Conservation (phyloP, 2,113 vertebrate species). For the Xyliphius kryptos region DNA sequence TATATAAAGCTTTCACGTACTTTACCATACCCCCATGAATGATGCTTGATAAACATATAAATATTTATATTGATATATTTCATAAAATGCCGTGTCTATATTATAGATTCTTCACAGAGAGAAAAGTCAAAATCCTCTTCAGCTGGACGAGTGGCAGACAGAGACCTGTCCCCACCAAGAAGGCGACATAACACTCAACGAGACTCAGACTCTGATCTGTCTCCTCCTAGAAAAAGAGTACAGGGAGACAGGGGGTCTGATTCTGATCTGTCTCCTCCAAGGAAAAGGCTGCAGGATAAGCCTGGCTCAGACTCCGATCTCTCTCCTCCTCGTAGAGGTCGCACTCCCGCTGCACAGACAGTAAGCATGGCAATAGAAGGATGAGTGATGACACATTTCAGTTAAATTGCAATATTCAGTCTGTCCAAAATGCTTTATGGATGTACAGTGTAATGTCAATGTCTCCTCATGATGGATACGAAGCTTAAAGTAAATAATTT, state of each 20-base stretch:
- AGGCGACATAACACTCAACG: conserved; percentile 25
- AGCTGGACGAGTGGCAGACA: conserved; percentile 53
- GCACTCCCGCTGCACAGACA: conserved; percentile 6
- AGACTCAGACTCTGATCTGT: conserved; percentile 60
- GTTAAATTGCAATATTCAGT: no score
- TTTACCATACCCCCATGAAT: no score
- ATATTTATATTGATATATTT: no score
- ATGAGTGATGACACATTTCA: no score
- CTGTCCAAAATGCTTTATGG: no score
- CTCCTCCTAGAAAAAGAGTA: conserved; percentile 52
- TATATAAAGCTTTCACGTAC: conserved; percentile 31
- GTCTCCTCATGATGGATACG: no score
- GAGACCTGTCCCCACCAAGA: conserved; percentile 54
- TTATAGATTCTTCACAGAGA: conserved; percentile 57
- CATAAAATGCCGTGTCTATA: not conserved
- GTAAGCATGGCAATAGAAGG: conserved; percentile 25
- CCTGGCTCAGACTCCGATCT: conserved; percentile 54
- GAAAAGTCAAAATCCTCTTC: conserved; percentile 48
- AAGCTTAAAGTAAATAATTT: no score
- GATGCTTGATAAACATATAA: no score
- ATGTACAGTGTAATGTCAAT: no score
- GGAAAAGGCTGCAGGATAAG: conserved; percentile 15
- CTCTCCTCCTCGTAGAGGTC: conserved; percentile 62
- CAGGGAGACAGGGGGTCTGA: conserved; percentile 40
- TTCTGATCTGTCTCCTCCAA: conserved; percentile 55